Base-by-base conservation (phyloP, 2,888 invertebrate species). In the Drosophila mimica region DNA sequence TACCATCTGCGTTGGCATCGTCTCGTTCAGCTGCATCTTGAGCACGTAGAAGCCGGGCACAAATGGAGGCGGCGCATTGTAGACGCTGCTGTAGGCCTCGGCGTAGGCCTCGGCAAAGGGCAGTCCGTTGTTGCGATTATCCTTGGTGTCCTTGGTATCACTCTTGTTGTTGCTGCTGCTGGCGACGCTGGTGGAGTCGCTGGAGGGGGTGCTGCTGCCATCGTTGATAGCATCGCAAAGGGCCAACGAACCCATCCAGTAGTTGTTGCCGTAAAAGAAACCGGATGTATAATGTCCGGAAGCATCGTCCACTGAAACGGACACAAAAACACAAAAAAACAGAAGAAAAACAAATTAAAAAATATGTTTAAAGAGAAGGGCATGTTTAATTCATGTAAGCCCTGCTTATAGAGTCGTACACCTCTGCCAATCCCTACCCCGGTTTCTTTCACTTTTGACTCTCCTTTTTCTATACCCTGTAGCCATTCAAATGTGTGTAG, bases 221-320 rank as follows among this genome's bases (percentile, higher is more conserved):
- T 93, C 91, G 79, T 94, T 94, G 74, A 96, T 95, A 81, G 95
- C 94, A 78, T 95, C 95, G 92, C 97, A 97, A 40, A 96, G 94
- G 82, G 95, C 95, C 68, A 95, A 94, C 0, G 97, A 97, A 64
- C 96, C 97, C 70, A 96, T 95, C 96, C 96, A 97, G 93, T 96
- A 97, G 92, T 96, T 95, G 93, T 97, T 97, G 67, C 96, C 97
- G 95, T 96, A 96, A 93, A 96, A 96, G 94, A 96, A 96, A 92
- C 96, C 96, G 2, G 96, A 95, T 17, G 96, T 95, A 92, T 97
- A 96, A 75, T 96, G 95, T 0, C 96, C 96, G 88, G 96, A 96
- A 30, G 97, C 96, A 92, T 95, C 95, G 80, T 95, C 95, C 95
- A 95, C 95, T 95, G 91, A 48, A 93, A 94, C 25, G 25, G 8